Evolutionary conservation across 2,888 invertebrate species (phyloP).

Genomic region (Sarcophaga subvicina): DNA sequence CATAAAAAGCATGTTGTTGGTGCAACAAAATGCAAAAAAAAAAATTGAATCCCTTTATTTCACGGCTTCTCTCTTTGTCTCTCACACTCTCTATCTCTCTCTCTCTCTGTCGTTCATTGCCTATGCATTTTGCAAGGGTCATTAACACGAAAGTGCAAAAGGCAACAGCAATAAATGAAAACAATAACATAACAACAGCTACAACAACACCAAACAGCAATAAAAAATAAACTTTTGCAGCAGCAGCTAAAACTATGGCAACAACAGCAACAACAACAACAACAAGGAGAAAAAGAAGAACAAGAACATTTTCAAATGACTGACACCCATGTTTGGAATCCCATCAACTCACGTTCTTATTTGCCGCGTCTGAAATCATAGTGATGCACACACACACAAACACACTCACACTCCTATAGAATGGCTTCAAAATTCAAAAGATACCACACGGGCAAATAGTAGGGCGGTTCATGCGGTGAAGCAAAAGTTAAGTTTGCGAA

Average conservation of each 20-base stretch:
- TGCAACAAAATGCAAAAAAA: slow-evolving; percentile 31
- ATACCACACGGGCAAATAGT: background rate
- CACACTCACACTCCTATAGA: background rate
- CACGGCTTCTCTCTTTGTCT: background rate
- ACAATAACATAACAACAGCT: slow-evolving; percentile 49
- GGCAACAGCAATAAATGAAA: slow-evolving; percentile 53
- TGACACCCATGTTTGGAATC: slow-evolving; percentile 41
- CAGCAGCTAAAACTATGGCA: slow-evolving; percentile 18
- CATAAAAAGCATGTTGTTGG: slow-evolving; percentile 46
- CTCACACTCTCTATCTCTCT: background rate
- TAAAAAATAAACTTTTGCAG: slow-evolving; percentile 11
- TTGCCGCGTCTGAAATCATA: slow-evolving; percentile 3
- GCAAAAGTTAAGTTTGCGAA: too few species aligned
- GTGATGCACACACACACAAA: background rate
- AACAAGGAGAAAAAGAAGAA: background rate
- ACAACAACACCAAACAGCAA: slow-evolving; percentile 32
- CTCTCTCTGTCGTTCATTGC: background rate
- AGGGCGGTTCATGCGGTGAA: too few species aligned
- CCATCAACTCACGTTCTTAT: background rate
- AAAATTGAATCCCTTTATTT: slow-evolving; percentile 49
- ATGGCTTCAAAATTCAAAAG: background rate
- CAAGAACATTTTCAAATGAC: background rate
- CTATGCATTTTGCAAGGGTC: slow-evolving; percentile 47
- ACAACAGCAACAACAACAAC: slow-evolving; percentile 9
- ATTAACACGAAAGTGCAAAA: slow-evolving; percentile 67